Base-by-base conservation (phyloP, 2,797 vertebrate species). In the Pelobates cultripes region DNA sequence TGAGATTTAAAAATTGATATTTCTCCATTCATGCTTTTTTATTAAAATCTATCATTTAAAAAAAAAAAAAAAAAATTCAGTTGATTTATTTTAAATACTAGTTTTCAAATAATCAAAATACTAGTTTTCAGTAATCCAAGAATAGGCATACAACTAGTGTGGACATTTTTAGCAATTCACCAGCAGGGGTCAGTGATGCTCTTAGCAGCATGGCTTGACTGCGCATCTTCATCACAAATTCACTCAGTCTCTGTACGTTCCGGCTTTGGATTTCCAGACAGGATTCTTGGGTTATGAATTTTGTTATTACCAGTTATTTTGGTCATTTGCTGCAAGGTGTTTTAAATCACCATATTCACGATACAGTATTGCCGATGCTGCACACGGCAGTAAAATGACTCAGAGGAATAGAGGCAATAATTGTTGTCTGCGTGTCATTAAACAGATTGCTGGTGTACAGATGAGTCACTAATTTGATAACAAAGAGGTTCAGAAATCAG, bases 131-230 rank as follows among this genome's bases (percentile, higher is more conserved):
- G 28, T 28, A 28, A 28, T 28, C 28, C 28, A 28, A 28, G 28
- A 28, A 28, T 28, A 28, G 28, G 28, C 28, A 28, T 28, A 28
- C 28, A 28, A 28, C 28, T 28, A 64, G 0, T 67, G 17, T 76
- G 61, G 41, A n/a, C 42, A 63, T 7, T 45, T 68, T 28, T 44
- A 28, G 45, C 51, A 14, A 13, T 55, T 79, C 3, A 43, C 77
- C 82, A 83, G 77, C 73, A 83, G 81, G 81, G 69, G 81, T 61
- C 81, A 66, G 43, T 64, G 17, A 61, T 13, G 77, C 73, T 70
- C 77, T 57, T 53, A 60, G 4, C 8, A 47, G 17, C 55, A 40
- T 40, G 2, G 7, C n/a, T 51, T 73, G 3, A 4, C 8, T 10
- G n/a, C 9, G 9, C 15, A 71, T 5, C 2, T 8, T 17, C 3